Base-by-base conservation (phyloP, 2,888 invertebrate species). In the Sceliomorpha sp. region DNA sequence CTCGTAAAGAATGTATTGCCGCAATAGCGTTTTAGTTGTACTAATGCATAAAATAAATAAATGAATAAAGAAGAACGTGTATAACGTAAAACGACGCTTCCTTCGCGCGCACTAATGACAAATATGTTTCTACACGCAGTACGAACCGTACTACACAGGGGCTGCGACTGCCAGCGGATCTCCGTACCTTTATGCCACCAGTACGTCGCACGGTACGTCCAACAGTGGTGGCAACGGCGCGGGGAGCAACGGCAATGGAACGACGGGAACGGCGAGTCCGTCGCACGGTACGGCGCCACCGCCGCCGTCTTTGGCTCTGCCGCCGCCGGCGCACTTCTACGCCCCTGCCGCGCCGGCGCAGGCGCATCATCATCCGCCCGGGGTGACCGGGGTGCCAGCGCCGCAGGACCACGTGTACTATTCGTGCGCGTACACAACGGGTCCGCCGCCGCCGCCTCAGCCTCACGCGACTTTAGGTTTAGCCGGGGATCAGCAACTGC, bases 131-230 rank as follows among this genome's bases (percentile, higher is more conserved):
- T 70, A 78, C 77, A 75, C 73, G 71, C 77, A 88, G 88, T 88
- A 88, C 72, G 88, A 88, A 79, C 78, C 84, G 77, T 89, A 87
- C 79, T 88, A 86, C 72, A 72, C 85, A 77, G 86, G 88, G 67
- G 80, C 88, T 70, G 78, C 85, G 47, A 83, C 85, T 34, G 80
- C 85, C 69, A 85, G 86, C 44, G 86, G 89, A 27, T 84, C 89
- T 14, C 90, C 88, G 17, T 90, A 89, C 72, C 85, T 89, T 72
- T 89, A 89, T 75, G 78, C 89, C 36, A 83, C 89, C 37, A 82
- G 88, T 72, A 82, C 88, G 66, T 79, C 89, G 40, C 89, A 89
- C 26, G 76, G 70, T 50, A 80, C 78, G 31, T 73, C 75, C 27
- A 85, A 75, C 64, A 79, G 80, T 37, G 74, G 75, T 39, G 74